These are phyloP conservation scores for Abscondita cerata DNA, from an alignment of 2,888 invertebrate species.

Conservation along the genomic window DNA sequence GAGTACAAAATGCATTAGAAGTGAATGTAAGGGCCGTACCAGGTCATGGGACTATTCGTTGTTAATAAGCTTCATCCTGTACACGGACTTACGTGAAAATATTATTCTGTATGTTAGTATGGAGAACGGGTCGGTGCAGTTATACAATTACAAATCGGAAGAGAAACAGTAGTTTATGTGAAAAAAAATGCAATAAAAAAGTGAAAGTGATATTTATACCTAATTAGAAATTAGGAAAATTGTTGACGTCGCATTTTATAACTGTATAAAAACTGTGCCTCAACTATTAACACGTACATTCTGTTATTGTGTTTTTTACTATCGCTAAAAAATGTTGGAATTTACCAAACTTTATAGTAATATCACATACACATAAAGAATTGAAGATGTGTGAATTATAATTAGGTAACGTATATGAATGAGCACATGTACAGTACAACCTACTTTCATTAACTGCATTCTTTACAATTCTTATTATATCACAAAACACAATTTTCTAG, in stretches of 20 bases:
- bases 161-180: neutral
- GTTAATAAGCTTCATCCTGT: slow-evolving; percentile 42
- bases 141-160: slow-evolving; percentile 17
- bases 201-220: slow-evolving; percentile 6
- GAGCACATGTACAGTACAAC: too few species aligned
- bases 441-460: too few species aligned
- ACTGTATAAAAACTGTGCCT: slow-evolving; percentile 5
- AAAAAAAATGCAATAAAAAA: slow-evolving; percentile 1
- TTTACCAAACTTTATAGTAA: slow-evolving; percentile 34
- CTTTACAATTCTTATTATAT: too few species aligned
- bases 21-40: slow-evolving; percentile 35
- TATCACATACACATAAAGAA: slow-evolving; percentile 27
- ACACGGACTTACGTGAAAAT: slow-evolving; percentile 40
- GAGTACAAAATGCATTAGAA: slow-evolving; percentile 33
- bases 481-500: too few species aligned
- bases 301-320: neutral
- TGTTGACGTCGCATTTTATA: neutral
- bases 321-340: slow-evolving; percentile 24
- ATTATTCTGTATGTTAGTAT: slow-evolving; percentile 34
- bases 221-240: slow-evolving; percentile 10
- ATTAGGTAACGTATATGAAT: slow-evolving; percentile 15
- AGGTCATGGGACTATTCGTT: slow-evolving; percentile 40
- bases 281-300: neutral
- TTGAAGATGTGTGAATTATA: slow-evolving; percentile 15
- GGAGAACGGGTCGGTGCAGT: slow-evolving; percentile 22